These are phyloP conservation scores for Aphrocallistes beatrix DNA, from an alignment of 37 sponge, comb jelly and placozoan genomes.

Conservation along the genomic window DNA sequence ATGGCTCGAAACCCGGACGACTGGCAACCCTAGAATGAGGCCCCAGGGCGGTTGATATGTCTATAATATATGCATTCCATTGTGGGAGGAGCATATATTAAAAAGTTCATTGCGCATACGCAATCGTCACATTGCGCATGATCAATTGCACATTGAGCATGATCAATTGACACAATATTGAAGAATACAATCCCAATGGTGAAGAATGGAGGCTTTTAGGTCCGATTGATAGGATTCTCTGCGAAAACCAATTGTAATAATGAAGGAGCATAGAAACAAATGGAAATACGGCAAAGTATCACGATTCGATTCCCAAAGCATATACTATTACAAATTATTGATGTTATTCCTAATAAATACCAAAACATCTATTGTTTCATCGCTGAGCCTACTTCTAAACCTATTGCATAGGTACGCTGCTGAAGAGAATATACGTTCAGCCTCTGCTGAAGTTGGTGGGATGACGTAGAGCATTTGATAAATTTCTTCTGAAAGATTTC, in stretches of 20 bases:
- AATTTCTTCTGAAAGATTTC: not conserved
- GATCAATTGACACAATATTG: too few species aligned
- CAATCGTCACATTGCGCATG: too few species aligned
- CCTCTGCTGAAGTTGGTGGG: not conserved
- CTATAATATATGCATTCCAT: too few species aligned
- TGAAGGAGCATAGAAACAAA: not conserved
- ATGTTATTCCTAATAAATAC: not conserved
- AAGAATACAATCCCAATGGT: too few species aligned
- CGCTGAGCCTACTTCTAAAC: not conserved
- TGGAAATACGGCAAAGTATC: not conserved
- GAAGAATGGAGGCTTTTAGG: too few species aligned
- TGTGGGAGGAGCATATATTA: too few species aligned
- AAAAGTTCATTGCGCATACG: too few species aligned
- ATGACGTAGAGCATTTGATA: constrained; percentile 9
- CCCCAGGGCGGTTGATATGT: too few species aligned
- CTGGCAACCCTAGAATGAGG: too few species aligned
- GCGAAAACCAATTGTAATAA: not conserved
- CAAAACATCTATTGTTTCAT: constrained; percentile 1
- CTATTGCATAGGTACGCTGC: constrained; percentile 15
- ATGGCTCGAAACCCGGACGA: too few species aligned
- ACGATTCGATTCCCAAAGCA: not conserved
- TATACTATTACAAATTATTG: not conserved
- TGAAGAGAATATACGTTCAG: constrained; percentile 3
- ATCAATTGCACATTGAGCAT: too few species aligned
- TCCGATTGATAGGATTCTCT: too few species aligned